Evolutionary conservation across 2,797 vertebrate species (phyloP).

Genomic region (Acanthopagrus latus): DNA sequence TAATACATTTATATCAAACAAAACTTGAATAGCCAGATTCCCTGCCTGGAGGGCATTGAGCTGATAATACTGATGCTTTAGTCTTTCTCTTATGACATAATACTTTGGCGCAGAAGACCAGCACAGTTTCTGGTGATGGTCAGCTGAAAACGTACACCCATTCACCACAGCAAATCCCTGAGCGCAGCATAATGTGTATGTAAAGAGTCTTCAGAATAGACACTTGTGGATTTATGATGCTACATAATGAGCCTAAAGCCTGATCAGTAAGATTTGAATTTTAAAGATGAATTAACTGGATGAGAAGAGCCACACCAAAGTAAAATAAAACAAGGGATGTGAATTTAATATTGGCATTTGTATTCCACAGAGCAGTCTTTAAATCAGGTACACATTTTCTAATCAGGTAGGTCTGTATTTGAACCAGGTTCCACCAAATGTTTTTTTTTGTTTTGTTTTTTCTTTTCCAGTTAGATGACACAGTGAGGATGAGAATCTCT

Average conservation of each 20-base stretch:
- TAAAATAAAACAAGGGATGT: not conserved
- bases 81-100: not conserved
- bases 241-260: not conserved
- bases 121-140: too few relatives aligned
- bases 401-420: too few relatives aligned
- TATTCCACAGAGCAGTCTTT: not conserved
- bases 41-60: not conserved
- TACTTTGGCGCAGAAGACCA: too few relatives aligned
- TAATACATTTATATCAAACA: too few relatives aligned
- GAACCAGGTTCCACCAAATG: not conserved
- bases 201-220: not conserved
- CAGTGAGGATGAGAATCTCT: constrained; percentile 2
- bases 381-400: too few relatives aligned
- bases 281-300: not conserved
- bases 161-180: not conserved
- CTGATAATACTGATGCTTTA: not conserved
- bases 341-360: not conserved
- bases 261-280: not conserved
- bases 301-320: not conserved
- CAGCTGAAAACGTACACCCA: not conserved
- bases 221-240: not conserved
- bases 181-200: not conserved
- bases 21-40: too few relatives aligned
- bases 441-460: not conserved
- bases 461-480: not conserved